Evolutionary conservation across 2,797 vertebrate genomes (phyloP).

Genomic region (Rallus crepitans): DNA sequence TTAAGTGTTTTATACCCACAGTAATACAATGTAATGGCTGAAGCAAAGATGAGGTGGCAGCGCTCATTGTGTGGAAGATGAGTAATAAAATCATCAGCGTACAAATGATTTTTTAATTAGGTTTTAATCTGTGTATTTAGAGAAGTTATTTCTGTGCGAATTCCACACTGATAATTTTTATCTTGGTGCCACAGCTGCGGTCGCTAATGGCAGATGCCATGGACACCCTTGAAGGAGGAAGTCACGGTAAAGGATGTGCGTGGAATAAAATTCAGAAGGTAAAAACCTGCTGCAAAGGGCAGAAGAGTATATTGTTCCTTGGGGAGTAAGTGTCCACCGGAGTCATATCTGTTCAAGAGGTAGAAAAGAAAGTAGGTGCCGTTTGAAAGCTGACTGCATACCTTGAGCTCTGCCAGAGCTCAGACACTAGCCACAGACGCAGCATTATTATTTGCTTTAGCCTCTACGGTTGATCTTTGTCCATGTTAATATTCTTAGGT

Average conservation of each 20-base stretch:
- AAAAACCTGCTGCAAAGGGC: constrained; percentile 68
- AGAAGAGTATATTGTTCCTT: constrained; percentile 5
- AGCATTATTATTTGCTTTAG: neutral
- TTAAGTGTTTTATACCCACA: constrained; percentile 64
- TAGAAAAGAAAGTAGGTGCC: neutral
- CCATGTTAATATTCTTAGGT: neutral
- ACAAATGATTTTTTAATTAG: constrained; percentile 94
- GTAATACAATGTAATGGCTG: constrained; percentile 65
- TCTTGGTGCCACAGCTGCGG: constrained; percentile 86
- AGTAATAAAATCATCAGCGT: constrained; percentile 88
- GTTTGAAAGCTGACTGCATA: neutral
- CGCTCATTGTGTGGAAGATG: constrained; percentile 80
- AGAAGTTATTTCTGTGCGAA: constrained; percentile 84
- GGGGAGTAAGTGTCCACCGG: constrained; percentile 43
- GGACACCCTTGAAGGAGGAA: constrained; percentile 86
- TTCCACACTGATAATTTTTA: constrained; percentile 87
- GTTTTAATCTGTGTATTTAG: constrained; percentile 88
- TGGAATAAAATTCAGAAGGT: constrained; percentile 85
- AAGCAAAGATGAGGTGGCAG: constrained; percentile 72
- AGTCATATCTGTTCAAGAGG: constrained; percentile 34
- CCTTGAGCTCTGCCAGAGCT: neutral
- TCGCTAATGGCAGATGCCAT: constrained; percentile 86
- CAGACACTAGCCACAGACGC: neutral
- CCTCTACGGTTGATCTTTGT: neutral
- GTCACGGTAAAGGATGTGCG: constrained; percentile 73